These are phyloP conservation scores for Polyommatus iphigenia DNA, from an alignment of 2,888 invertebrate species.

Conservation along the genomic window DNA sequence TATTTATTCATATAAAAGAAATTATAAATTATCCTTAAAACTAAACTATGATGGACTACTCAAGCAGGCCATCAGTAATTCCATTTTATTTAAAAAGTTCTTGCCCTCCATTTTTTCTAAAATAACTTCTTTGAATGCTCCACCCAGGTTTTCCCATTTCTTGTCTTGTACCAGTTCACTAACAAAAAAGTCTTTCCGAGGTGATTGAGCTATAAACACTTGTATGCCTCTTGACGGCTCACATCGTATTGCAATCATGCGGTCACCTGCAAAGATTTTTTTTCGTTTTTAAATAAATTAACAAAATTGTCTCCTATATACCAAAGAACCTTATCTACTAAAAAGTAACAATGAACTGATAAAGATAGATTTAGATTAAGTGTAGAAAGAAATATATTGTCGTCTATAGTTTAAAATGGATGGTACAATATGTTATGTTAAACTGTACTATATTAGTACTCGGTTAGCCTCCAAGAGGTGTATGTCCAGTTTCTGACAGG, in stretches of 20 bases:
- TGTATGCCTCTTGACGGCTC: constrained; percentile 94
- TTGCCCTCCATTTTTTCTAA: constrained; percentile 97
- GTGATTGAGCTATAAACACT: constrained; percentile 94
- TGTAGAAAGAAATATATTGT: constrained; percentile 27
- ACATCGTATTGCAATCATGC: constrained; percentile 94
- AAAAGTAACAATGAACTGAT: constrained; percentile 8
- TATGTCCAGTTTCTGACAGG: background rate
- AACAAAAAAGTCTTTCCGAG: constrained; percentile 92
- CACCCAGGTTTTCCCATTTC: constrained; percentile 97
- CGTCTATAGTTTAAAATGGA: constrained; percentile 29
- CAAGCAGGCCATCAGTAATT: constrained; percentile 94
- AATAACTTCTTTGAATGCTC: constrained; percentile 92
- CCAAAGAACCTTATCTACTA: background rate
- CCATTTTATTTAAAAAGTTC: constrained; percentile 98
- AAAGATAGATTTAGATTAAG: background rate
- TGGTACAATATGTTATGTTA: constrained; percentile 29
- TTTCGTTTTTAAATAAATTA: background rate
- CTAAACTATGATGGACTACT: constrained; percentile 83
- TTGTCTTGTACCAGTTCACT: constrained; percentile 93
- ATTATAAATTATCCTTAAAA: constrained; percentile 39
- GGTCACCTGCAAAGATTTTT: constrained; percentile 74
- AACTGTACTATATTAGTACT: constrained; percentile 27
- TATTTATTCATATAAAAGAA: constrained; percentile 42
- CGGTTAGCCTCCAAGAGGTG: constrained; percentile 17
- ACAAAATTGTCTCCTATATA: background rate